phyloP scores from a whole-genome alignment of 2,797 vertebrate species.

The Diceros bicornis region DNA sequence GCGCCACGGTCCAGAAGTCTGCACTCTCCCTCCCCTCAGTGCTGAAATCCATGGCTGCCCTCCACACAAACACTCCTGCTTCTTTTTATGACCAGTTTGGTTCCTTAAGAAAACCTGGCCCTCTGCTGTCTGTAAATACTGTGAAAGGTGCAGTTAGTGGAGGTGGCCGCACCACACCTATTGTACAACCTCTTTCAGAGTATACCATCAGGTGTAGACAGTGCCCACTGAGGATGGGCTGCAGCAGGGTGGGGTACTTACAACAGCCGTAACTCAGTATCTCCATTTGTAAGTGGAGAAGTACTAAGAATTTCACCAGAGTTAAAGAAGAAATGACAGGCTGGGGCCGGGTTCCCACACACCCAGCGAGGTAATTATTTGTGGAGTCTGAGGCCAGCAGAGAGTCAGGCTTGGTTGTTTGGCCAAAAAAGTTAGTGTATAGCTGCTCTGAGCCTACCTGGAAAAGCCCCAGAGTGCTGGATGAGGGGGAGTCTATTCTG shows the following conservation, averaged over 20 bases:
- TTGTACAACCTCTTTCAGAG: neutral
- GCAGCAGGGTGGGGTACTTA: neutral
- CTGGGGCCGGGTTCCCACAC: neutral
- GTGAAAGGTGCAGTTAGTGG: neutral
- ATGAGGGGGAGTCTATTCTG: neutral
- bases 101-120: neutral
- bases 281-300: neutral
- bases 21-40: neutral
- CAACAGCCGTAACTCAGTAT: neutral
- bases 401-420: neutral
- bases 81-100: neutral
- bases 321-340: constrained; percentile 20
- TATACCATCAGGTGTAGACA: neutral
- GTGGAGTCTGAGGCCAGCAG: neutral
- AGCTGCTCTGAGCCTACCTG: neutral
- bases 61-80: neutral
- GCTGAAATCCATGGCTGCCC: neutral
- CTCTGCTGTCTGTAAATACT: neutral
- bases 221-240: neutral
- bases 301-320: neutral
- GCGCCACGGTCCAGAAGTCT: neutral
- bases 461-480: neutral
- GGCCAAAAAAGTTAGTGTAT: neutral
- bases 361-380: neutral
- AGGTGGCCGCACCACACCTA: neutral